Evolutionary conservation across 2,888 invertebrate species (phyloP).

Genomic region (Stenolophus ochropezus): DNA sequence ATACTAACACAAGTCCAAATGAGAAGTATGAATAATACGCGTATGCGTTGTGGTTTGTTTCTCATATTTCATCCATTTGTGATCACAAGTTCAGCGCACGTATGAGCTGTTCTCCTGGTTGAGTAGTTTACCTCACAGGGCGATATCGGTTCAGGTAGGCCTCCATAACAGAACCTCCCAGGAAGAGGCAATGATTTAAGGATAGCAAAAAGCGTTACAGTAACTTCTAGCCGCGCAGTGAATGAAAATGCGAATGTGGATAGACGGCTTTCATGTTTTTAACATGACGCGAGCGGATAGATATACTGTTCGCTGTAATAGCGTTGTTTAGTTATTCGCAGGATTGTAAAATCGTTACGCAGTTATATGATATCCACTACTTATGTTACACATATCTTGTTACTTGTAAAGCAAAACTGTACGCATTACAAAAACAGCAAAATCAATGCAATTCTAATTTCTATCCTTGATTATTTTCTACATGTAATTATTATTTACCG

Average conservation of each 20-base stretch:
- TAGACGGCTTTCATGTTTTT: slow-evolving; percentile 29
- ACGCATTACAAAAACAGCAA: too few relatives aligned
- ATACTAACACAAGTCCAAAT: too few relatives aligned
- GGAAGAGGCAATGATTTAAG: slow-evolving; percentile 35
- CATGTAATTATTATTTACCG: too few relatives aligned
- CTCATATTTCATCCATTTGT: too few relatives aligned
- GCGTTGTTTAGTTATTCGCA: neutral
- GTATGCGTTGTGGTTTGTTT: too few relatives aligned
- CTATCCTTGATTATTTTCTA: too few relatives aligned
- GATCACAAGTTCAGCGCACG: too few relatives aligned
- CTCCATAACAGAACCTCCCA: slow-evolving; percentile 42
- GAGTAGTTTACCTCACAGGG: slow-evolving; percentile 44
- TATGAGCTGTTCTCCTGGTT: too few relatives aligned
- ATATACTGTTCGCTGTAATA: slow-evolving; percentile 5
- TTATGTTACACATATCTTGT: neutral
- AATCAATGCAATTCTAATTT: too few relatives aligned
- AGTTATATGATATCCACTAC: neutral
- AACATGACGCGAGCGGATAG: slow-evolving; percentile 31
- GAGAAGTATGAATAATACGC: too few relatives aligned
- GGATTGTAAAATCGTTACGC: slow-evolving; percentile 1
- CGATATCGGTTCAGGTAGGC: slow-evolving; percentile 38
- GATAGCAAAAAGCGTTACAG: slow-evolving; percentile 38
- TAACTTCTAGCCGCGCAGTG: slow-evolving; percentile 19
- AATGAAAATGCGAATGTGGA: slow-evolving; percentile 40
- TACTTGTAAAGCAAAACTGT: too few relatives aligned